Evolutionary conservation across 2,797 vertebrate species (phyloP), one percentile per base, ranked within the genome.

Genomic region (Cryptoblepharus egeriae): DNA sequence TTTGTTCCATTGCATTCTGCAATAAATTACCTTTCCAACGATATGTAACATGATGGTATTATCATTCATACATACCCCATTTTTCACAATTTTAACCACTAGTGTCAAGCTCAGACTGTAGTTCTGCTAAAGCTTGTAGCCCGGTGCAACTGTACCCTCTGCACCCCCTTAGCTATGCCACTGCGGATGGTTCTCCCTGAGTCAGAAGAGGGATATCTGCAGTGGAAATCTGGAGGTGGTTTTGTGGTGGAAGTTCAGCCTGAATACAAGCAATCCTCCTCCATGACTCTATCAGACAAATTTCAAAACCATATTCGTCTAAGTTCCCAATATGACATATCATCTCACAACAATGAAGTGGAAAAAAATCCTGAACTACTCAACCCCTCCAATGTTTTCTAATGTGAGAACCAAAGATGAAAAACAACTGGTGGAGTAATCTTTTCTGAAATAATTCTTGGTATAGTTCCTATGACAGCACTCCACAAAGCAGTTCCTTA

Each of bases 231-330:
- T 82, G 75, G 90, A 87, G 89, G 91, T 87, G 91, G 92, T 88
- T 92, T 86, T 92, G 90, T 0, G 75, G 76, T 88, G 87, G 88
- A 90, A 88, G 88, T 89, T 85, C 0, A 5, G 86, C 89, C 91
- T 93, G 93, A 89, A 92, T 90, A 92, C 91, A 94, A 90, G 83
- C 88, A 86, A 90, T 67, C 84, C 76, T 90, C 90, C 88, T 91
- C 91, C 91, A 60, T 85, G 77, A 80, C 83, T 87, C 77, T 52
- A 84, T 88, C 92, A 91, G 86, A 61, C 91, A 85, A 80, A 75
- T 80, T 90, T 90, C 90, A 92, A 89, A 90, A 76, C 52, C 15
- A 83, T 78, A 89, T 92, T 90, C n/a, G n/a, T n/a, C n/a, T n/a
- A n/a, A 85, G 88, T 91, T 91, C 88, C 84, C 88, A 86, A 72